phyloP scores from a whole-genome alignment of 2,113 vertebrate species.

The Varanus komodoensis region DNA sequence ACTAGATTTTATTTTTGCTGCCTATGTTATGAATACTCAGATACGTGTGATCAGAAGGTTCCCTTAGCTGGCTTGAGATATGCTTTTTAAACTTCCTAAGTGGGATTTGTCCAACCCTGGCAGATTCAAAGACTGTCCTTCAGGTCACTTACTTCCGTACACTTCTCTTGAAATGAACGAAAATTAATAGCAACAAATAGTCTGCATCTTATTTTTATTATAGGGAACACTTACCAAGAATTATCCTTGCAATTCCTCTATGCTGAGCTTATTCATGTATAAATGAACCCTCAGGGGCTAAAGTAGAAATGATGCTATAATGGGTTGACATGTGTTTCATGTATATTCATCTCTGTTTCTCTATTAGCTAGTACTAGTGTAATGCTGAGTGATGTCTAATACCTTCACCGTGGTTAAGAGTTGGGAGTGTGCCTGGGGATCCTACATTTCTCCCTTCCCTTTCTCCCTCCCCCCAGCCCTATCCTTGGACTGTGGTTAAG shows the following conservation, averaged over 20 bases:
- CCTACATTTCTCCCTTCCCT: background rate
- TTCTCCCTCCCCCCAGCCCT: no score
- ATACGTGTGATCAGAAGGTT: background rate
- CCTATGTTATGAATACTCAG: constrained; percentile 36
- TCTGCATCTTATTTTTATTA: background rate
- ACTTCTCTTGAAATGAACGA: background rate
- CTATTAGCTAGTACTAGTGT: background rate
- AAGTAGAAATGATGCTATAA: background rate
- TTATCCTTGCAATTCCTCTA: background rate
- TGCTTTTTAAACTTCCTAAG: constrained; percentile 21
- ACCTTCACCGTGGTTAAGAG: background rate
- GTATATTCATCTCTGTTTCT: background rate
- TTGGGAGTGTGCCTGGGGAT: background rate
- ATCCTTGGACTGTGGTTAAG: background rate
- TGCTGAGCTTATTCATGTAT: background rate
- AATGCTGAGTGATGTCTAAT: background rate
- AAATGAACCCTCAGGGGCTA: background rate
- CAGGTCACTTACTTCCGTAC: background rate
- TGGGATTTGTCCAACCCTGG: background rate
- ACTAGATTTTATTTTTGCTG: constrained; percentile 9
- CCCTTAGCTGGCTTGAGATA: background rate
- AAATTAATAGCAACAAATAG: constrained; percentile 23
- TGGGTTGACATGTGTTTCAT: background rate
- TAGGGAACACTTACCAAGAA: background rate
- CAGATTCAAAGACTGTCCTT: background rate